phyloP scores from a whole-genome alignment of 2,888 invertebrate species.

The Phytoseiulus persimilis region DNA sequence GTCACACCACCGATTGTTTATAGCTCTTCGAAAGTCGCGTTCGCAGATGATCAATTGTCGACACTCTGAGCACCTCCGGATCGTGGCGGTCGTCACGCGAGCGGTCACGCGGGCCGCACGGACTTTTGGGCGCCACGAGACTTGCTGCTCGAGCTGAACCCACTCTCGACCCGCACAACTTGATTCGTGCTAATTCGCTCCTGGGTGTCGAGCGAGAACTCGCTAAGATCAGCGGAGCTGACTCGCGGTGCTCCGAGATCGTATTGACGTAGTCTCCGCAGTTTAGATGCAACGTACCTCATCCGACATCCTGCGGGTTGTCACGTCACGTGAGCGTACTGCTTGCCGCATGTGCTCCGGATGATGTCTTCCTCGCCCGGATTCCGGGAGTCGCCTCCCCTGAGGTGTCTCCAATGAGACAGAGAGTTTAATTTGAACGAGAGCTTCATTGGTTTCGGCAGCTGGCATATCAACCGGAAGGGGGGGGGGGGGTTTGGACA shows the following conservation, averaged over 20 bases:
- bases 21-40: conserved; percentile 5
- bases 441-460: not conserved
- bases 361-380: too few relatives aligned
- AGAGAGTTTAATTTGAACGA: not conserved
- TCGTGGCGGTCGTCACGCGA: not conserved
- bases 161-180: not conserved
- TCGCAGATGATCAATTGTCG: conserved; percentile 5
- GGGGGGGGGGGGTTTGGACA: too few relatives aligned
- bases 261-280: too few relatives aligned
- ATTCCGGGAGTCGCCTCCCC: too few relatives aligned
- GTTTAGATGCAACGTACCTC: too few relatives aligned
- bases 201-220: not conserved
- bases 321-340: too few relatives aligned
- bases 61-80: not conserved
- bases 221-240: not conserved
- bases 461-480: too few relatives aligned
- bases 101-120: not conserved
- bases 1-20: not conserved
- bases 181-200: not conserved
- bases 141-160: not conserved
- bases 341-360: too few relatives aligned
- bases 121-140: not conserved
- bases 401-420: not conserved
- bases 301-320: too few relatives aligned
- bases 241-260: too few relatives aligned